phyloP scores from a whole-genome alignment of 2,797 vertebrate species.

The Enteromius paludinosus region DNA sequence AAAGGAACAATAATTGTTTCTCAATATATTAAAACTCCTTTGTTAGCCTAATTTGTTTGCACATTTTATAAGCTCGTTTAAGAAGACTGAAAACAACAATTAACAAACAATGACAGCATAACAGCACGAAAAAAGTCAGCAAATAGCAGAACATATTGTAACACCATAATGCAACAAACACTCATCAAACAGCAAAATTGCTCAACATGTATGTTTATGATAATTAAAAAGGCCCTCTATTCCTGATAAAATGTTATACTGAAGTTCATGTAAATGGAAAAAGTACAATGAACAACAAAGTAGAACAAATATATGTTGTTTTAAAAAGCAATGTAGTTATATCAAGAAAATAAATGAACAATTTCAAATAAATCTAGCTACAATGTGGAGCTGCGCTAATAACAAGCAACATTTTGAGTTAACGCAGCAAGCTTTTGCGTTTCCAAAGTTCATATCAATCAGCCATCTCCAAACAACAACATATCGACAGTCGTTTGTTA shows the following conservation, averaged over 20 bases:
- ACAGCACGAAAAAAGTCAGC: neutral
- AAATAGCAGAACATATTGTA: neutral
- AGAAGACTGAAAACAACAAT: neutral
- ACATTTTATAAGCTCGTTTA: neutral
- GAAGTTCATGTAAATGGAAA: neutral
- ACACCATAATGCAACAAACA: neutral
- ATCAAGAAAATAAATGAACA: neutral
- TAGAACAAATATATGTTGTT: neutral
- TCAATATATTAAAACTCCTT: neutral
- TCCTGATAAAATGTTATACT: neutral
- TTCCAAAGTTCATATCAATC: conserved; percentile 48
- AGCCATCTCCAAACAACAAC: conserved; percentile 43
- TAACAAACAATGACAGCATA: neutral
- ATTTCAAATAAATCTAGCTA: neutral
- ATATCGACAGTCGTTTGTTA: conserved; percentile 56
- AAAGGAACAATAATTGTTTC: neutral
- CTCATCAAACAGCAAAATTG: neutral
- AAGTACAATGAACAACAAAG: neutral
- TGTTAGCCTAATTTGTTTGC: neutral
- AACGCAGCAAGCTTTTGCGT: neutral
- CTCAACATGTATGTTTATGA: neutral
- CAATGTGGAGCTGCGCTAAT: neutral
- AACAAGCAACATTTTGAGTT: neutral
- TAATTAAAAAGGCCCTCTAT: neutral
- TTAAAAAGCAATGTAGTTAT: neutral